Evolutionary conservation across 92 coral and sea anemone species (phyloP).

Genomic region (Meandrina meandrites): DNA sequence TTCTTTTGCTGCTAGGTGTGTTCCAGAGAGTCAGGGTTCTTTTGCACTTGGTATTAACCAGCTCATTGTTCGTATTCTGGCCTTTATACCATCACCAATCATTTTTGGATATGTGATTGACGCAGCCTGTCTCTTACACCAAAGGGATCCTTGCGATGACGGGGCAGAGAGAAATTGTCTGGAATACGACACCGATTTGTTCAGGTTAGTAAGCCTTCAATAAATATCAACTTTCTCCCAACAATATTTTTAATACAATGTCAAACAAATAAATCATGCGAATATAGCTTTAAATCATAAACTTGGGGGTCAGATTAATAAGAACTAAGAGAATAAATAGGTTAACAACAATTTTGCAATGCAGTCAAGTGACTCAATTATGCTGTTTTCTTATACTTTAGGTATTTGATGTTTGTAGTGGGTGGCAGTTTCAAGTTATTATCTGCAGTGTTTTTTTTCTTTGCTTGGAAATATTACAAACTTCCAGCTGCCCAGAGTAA

Average conservation of each 20-base stretch:
- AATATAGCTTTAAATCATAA: too few relatives aligned
- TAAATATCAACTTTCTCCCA: too few relatives aligned
- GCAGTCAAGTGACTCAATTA: neutral
- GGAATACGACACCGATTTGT: constrained; percentile 75
- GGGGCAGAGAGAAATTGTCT: constrained; percentile 82
- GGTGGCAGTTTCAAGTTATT: constrained; percentile 70
- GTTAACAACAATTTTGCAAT: too few relatives aligned
- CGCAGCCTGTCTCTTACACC: constrained; percentile 76
- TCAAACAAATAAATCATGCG: too few relatives aligned
- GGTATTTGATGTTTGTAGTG: constrained; percentile 69
- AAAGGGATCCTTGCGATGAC: constrained; percentile 82
- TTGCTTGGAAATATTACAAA: constrained; percentile 83
- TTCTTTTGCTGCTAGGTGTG: constrained; percentile 56
- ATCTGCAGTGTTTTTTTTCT: constrained; percentile 75
- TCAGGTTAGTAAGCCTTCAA: constrained; percentile 62
- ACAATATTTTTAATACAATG: too few relatives aligned
- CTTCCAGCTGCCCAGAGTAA: constrained; percentile 38
- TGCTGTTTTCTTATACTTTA: neutral
- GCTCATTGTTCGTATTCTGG: constrained; percentile 80
- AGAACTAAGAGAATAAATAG: too few relatives aligned
- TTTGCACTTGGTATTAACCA: constrained; percentile 96
- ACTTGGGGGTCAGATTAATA: too few relatives aligned
- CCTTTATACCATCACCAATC: constrained; percentile 91
- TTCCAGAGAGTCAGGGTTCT: constrained; percentile 95
- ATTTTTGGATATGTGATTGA: constrained; percentile 85